These are phyloP conservation scores for Nanorana parkeri DNA, from an alignment of 2,113 vertebrate genomes.

Conservation along the genomic window DNA sequence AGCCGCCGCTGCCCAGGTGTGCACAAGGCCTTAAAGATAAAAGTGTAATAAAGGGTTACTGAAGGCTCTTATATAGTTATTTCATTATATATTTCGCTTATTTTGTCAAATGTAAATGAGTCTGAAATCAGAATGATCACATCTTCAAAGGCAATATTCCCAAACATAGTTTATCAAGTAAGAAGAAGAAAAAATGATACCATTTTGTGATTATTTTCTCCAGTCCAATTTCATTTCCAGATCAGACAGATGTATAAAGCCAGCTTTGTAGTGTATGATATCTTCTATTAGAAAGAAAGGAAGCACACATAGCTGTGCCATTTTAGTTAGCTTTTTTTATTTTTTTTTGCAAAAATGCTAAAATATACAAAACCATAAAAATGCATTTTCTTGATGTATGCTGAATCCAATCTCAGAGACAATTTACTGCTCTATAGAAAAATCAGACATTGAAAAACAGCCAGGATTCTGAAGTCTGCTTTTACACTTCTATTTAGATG, in stretches of 20 bases:
- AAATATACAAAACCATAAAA: constrained; percentile 30
- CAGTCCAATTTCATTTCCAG: neutral
- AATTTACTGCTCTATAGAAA: constrained; percentile 31
- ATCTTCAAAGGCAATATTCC: too few relatives aligned
- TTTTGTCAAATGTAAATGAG: too few relatives aligned
- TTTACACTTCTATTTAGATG: constrained; percentile 16
- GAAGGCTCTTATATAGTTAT: too few relatives aligned
- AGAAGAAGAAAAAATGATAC: too few relatives aligned
- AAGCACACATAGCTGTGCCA: neutral
- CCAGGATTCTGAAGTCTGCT: neutral
- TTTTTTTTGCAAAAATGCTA: constrained; percentile 12
- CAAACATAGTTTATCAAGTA: too few relatives aligned
- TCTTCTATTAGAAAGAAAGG: neutral
- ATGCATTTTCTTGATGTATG: constrained; percentile 9
- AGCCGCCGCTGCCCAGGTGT: too few relatives aligned
- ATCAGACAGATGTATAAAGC: neutral
- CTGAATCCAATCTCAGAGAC: constrained; percentile 8
- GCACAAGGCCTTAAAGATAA: too few relatives aligned
- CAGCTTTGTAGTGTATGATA: neutral
- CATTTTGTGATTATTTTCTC: neutral
- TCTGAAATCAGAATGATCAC: too few relatives aligned
- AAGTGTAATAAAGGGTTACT: too few relatives aligned
- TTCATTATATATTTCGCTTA: too few relatives aligned
- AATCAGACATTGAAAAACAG: constrained; percentile 13
- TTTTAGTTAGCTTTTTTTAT: constrained; percentile 4